These are phyloP conservation scores for Lithobius niger DNA, from an alignment of 1,140 invertebrate species.

Conservation along the genomic window DNA sequence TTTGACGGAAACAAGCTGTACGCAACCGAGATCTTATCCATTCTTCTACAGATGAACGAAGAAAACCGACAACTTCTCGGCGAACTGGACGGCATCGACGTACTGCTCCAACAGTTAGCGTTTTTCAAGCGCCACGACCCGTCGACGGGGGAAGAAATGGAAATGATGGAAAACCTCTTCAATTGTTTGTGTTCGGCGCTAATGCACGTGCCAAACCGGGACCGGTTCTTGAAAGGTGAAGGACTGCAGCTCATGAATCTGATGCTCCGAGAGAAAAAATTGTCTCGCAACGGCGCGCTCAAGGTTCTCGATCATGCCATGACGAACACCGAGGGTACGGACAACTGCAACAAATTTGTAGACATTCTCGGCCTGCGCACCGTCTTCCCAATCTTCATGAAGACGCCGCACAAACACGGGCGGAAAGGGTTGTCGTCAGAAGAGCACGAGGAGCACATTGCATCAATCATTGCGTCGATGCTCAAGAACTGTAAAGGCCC, in stretches of 20 bases:
- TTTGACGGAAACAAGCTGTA: conserved; percentile 96
- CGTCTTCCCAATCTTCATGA: conserved; percentile 98
- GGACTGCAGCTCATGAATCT: conserved; percentile 93
- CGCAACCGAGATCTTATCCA: conserved; percentile 88
- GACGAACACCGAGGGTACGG: conserved; percentile 76
- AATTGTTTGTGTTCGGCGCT: conserved; percentile 87
- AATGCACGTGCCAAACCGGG: conserved; percentile 72
- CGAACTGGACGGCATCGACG: conserved; percentile 90
- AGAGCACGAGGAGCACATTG: conserved; percentile 91
- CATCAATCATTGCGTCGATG: conserved; percentile 88
- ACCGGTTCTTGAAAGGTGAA: conserved; percentile 85
- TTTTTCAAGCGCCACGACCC: conserved; percentile 94
- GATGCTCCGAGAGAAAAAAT: conserved; percentile 96
- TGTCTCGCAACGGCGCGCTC: conserved; percentile 87
- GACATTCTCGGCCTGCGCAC: conserved; percentile 93
- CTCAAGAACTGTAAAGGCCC: conserved; percentile 79
- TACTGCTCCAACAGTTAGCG: conserved; percentile 88
- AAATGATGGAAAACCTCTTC: conserved; percentile 98
- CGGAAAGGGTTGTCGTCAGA: conserved; percentile 71
- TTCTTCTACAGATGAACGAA: conserved; percentile 78
- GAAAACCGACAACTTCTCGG: conserved; percentile 72
- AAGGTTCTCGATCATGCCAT: conserved; percentile 95
- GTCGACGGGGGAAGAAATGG: conserved; percentile 74
- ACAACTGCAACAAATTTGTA: conserved; percentile 97
- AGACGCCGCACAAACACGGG: conserved; percentile 79